Percentiles rank a stretch among this genome's conserved stretches.
Evolutionary conservation across 35 echinoderm and acorn worm species (phyloP).

Genomic region (Patiria miniata): DNA sequence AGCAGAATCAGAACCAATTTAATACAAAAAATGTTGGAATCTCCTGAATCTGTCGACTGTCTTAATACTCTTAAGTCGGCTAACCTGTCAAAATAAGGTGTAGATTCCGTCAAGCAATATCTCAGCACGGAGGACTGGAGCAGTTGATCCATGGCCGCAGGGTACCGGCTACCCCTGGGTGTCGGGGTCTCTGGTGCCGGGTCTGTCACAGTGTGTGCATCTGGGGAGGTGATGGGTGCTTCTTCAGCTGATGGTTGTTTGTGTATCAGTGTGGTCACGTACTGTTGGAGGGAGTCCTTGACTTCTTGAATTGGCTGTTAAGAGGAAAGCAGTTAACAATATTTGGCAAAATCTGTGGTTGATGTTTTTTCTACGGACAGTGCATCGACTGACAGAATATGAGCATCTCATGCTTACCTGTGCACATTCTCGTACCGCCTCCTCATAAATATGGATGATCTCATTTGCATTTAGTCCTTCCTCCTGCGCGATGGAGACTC

Average conservation of each 20-base stretch:
- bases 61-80: neutral
- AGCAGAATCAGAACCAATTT: no score
- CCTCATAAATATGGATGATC: slow-evolving; percentile 47
- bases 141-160: neutral
- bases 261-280: neutral
- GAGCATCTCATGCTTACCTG: slow-evolving; percentile 18
- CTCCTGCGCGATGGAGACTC: slow-evolving; percentile 37
- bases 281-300: slow-evolving; percentile 24
- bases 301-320: slow-evolving; percentile 60
- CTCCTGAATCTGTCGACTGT: neutral
- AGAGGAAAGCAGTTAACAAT: neutral
- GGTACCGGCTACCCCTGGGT: neutral
- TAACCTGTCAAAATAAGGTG: slow-evolving; percentile 52
- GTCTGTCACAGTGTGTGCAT: neutral
- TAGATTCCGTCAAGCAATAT: slow-evolving; percentile 54
- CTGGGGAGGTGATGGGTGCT: neutral
- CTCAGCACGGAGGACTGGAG: slow-evolving; percentile 26
- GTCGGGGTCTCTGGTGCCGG: neutral
- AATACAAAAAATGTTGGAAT: no score
- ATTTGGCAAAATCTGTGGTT: no score
- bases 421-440: slow-evolving; percentile 9
- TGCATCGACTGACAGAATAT: no score
- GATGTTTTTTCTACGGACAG: no score
- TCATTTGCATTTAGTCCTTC: slow-evolving; percentile 27
- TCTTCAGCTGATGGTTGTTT: neutral